Conservation (phyloP, 92 coral and sea anemone genomes). For the Actinernus sp. region DNA sequence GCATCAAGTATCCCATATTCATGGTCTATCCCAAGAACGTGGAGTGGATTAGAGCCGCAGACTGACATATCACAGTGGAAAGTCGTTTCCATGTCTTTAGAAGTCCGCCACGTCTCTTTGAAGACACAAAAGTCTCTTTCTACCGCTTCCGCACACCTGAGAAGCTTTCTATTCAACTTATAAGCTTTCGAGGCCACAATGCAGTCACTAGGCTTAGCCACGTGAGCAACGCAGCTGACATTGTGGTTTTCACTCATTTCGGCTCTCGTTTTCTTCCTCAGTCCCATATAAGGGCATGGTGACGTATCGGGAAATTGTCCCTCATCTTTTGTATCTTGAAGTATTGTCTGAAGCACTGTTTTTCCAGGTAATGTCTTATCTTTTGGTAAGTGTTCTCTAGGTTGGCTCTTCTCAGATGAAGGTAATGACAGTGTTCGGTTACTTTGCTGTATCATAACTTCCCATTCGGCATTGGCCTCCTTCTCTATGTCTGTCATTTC, state of each 20-base stretch:
- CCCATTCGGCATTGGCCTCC: slow-evolving; percentile 5
- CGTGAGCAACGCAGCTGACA: slow-evolving; percentile 58
- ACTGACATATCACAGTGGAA: slow-evolving; percentile 38
- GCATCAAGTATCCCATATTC: slow-evolving; percentile 56
- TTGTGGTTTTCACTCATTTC: too few relatives aligned
- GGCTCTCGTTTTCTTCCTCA: slow-evolving; percentile 7
- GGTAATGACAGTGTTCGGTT: neutral
- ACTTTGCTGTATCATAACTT: neutral
- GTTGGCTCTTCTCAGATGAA: too few relatives aligned
- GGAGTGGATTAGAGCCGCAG: slow-evolving; percentile 65
- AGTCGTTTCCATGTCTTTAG: slow-evolving; percentile 3
- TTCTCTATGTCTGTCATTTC: neutral
- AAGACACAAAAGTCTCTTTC: slow-evolving; percentile 35
- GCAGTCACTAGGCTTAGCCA: slow-evolving; percentile 39
- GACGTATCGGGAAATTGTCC: neutral
- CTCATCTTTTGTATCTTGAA: too few relatives aligned
- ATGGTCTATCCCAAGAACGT: slow-evolving; percentile 48
- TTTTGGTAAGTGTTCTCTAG: too few relatives aligned
- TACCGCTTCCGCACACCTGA: slow-evolving; percentile 42
- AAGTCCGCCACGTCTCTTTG: slow-evolving; percentile 8
- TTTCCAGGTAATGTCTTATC: neutral
- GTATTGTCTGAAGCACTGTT: too few relatives aligned
- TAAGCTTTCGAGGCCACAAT: slow-evolving; percentile 57
- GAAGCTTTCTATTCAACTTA: slow-evolving; percentile 22
- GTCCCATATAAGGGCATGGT: slow-evolving; percentile 19